These are phyloP conservation scores for Cygnus atratus DNA, from an alignment of 2,113 vertebrate genomes.

Conservation along the genomic window DNA sequence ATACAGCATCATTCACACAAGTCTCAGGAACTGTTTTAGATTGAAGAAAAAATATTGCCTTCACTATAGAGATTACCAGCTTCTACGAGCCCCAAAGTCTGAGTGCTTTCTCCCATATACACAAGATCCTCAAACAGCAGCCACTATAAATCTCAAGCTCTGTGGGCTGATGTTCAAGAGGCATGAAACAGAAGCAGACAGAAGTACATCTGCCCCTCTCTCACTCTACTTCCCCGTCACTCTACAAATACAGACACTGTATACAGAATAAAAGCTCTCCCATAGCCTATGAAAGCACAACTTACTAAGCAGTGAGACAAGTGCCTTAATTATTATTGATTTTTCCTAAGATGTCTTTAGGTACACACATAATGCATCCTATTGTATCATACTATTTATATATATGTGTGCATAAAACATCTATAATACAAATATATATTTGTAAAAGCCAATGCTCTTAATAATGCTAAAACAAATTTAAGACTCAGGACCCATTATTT, in stretches of 20 bases:
- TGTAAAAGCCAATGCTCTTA: background rate
- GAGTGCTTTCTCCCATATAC: background rate
- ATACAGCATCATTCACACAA: background rate
- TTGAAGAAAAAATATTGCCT: background rate
- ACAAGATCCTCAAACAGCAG: background rate
- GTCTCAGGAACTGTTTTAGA: background rate
- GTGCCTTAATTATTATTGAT: background rate
- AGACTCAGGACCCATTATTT: background rate
- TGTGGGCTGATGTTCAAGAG: background rate
- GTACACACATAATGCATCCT: background rate
- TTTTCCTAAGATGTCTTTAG: background rate
- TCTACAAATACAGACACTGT: background rate
- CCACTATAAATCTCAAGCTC: background rate
- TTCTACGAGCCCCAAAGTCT: background rate
- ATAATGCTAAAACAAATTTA: background rate
- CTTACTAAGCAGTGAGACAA: background rate
- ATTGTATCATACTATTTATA: background rate
- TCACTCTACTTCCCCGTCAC: background rate
- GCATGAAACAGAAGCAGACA: background rate
- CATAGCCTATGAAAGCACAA: background rate
- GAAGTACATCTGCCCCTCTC: background rate
- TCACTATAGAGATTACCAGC: background rate
- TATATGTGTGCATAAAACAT: background rate
- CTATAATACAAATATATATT: background rate
- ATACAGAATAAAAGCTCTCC: background rate